These are phyloP conservation scores for Pituophis catenifer DNA, from an alignment of 2,113 vertebrate species.

Conservation along the genomic window DNA sequence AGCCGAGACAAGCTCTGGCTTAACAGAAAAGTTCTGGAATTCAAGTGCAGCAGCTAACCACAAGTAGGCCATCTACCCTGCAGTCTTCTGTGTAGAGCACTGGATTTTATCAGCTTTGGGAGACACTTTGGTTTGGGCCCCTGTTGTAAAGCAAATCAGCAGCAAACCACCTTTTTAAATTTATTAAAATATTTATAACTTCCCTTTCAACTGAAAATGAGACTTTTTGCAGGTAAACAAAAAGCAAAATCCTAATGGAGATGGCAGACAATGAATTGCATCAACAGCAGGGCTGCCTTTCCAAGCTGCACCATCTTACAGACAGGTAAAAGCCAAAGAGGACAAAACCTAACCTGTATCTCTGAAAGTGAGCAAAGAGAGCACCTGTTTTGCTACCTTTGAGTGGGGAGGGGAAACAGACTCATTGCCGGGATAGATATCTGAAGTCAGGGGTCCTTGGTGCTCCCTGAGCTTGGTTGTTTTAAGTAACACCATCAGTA, in stretches of 20 bases:
- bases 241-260: neutral
- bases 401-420: too few relatives aligned
- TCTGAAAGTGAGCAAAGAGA: neutral
- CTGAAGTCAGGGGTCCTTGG: too few relatives aligned
- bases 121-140: neutral
- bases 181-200: neutral
- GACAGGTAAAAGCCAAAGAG: neutral
- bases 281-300: neutral
- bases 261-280: neutral
- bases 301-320: neutral
- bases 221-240: neutral
- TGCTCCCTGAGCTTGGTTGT: too few relatives aligned
- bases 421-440: too few relatives aligned
- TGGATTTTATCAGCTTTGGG: neutral
- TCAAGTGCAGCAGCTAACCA: neutral
- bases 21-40: neutral
- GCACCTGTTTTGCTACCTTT: neutral
- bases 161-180: neutral
- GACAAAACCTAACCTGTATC: too few relatives aligned
- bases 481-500: too few relatives aligned
- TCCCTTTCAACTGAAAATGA: neutral
- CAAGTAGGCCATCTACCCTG: too few relatives aligned
- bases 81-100: neutral
- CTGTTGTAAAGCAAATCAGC: neutral
- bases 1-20: neutral